These are phyloP conservation scores for Agonopterix subpropinquella DNA, from an alignment of 2,888 invertebrate genomes.

Conservation along the genomic window DNA sequence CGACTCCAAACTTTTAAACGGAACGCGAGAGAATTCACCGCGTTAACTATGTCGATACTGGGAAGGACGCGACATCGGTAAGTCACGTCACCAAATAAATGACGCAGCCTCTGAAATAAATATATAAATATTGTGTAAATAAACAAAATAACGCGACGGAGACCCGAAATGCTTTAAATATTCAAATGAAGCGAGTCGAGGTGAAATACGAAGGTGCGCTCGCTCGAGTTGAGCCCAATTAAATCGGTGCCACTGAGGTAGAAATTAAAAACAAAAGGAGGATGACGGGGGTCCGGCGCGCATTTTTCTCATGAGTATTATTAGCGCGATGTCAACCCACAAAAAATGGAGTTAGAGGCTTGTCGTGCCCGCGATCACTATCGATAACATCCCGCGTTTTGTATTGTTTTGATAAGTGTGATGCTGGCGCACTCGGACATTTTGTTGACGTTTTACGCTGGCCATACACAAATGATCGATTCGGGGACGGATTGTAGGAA, in stretches of 20 bases:
- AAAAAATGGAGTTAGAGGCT: constrained; percentile 69
- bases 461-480: constrained; percentile 58
- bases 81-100: constrained; percentile 74
- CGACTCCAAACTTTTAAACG: constrained; percentile 65
- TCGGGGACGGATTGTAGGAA: constrained; percentile 17
- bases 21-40: constrained; percentile 70
- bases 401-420: constrained; percentile 74
- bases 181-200: constrained; percentile 74
- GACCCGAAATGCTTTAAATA: constrained; percentile 74
- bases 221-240: constrained; percentile 73
- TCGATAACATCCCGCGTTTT: constrained; percentile 71
- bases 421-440: constrained; percentile 46
- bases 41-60: constrained; percentile 74
- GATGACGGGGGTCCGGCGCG: constrained; percentile 67
- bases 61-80: constrained; percentile 74
- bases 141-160: constrained; percentile 68
- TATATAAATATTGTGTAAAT: constrained; percentile 74
- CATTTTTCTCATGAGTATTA: constrained; percentile 76
- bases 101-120: constrained; percentile 67
- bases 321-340: constrained; percentile 74
- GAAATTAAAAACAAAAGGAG: constrained; percentile 76
- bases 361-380: constrained; percentile 66
- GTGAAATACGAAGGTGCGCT: constrained; percentile 75
- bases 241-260: constrained; percentile 76
- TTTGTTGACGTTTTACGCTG: constrained; percentile 63